A percentile compares a stretch with the other conserved stretches of the same genome.
Conservation (phyloP, 2,888 invertebrate species). For the Machimus atricapillus region DNA sequence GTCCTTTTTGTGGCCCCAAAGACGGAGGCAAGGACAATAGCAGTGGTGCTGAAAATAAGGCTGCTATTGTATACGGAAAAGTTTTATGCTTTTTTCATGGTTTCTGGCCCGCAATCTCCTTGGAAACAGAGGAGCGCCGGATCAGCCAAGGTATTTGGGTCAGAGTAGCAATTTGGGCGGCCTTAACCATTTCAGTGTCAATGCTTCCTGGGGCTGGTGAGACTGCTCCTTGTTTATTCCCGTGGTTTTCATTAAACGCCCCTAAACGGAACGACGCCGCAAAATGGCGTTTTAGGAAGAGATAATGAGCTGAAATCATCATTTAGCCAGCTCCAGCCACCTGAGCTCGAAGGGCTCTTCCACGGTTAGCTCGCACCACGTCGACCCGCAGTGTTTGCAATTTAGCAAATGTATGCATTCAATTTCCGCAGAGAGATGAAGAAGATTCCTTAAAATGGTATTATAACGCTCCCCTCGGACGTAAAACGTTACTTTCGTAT, state of each 20-base stretch:
- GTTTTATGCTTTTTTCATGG: slow-evolving; percentile 30
- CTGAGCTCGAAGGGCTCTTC: background rate
- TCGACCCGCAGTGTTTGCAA: background rate
- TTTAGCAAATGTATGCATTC: slow-evolving; percentile 31
- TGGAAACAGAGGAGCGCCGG: background rate
- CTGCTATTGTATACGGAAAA: background rate
- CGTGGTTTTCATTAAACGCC: slow-evolving; percentile 29
- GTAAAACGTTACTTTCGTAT: slow-evolving; percentile 12
- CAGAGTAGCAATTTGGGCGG: background rate
- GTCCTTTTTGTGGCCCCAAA: background rate
- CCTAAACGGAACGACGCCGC: slow-evolving; percentile 15
- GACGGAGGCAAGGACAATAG: background rate
- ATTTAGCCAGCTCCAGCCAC: slow-evolving; percentile 25
- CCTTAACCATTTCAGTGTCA: slow-evolving; percentile 14
- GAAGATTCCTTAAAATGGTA: slow-evolving; percentile 7
- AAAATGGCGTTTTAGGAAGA: slow-evolving; percentile 23
- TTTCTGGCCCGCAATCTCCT: background rate
- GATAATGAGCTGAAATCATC: slow-evolving; percentile 37
- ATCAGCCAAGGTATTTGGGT: slow-evolving; percentile 8
- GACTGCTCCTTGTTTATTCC: slow-evolving; percentile 11
- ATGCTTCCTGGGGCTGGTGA: background rate
- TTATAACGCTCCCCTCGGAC: background rate
- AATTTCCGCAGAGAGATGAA: slow-evolving; percentile 23
- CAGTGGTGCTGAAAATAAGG: background rate
- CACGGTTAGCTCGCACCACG: background rate